Evolutionary conservation across 1,140 invertebrate species (phyloP).

Genomic region (Panagrolaimus sp.): DNA sequence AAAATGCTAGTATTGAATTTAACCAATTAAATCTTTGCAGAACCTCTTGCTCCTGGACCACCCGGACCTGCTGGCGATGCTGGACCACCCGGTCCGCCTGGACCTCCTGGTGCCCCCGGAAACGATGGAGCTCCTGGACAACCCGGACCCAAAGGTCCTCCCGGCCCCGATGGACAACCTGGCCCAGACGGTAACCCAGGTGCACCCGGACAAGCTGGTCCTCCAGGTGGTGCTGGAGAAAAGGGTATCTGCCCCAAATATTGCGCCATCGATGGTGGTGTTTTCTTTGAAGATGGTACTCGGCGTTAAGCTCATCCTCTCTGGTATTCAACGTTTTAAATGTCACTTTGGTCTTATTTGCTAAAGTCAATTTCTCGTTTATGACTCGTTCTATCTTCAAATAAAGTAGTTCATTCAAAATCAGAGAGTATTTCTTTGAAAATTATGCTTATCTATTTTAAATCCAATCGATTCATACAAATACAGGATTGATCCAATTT

Average conservation of each 20-base stretch:
- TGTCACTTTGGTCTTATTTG: too few species aligned
- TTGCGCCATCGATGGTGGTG: constrained; percentile 42
- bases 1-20: too few species aligned
- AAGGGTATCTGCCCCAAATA: constrained; percentile 45
- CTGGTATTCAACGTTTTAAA: background rate
- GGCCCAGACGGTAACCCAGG: constrained; percentile 47
- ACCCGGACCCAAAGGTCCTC: constrained; percentile 10
- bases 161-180: constrained; percentile 26
- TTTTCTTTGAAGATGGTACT: constrained; percentile 47
- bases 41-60: background rate
- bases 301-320: constrained; percentile 18
- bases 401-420: too few species aligned
- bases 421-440: too few species aligned
- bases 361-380: too few species aligned
- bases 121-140: constrained; percentile 11
- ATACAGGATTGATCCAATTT: too few species aligned
- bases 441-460: too few species aligned
- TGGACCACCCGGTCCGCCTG: constrained; percentile 12
- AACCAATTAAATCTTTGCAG: background rate
- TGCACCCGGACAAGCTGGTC: constrained; percentile 36
- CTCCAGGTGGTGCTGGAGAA: constrained; percentile 35
- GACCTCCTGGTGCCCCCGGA: constrained; percentile 3
- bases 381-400: too few species aligned
- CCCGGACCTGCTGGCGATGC: background rate
- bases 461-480: too few species aligned